These are phyloP conservation scores for Radopholus similis DNA, from an alignment of 1,140 invertebrate species.

Conservation along the genomic window DNA sequence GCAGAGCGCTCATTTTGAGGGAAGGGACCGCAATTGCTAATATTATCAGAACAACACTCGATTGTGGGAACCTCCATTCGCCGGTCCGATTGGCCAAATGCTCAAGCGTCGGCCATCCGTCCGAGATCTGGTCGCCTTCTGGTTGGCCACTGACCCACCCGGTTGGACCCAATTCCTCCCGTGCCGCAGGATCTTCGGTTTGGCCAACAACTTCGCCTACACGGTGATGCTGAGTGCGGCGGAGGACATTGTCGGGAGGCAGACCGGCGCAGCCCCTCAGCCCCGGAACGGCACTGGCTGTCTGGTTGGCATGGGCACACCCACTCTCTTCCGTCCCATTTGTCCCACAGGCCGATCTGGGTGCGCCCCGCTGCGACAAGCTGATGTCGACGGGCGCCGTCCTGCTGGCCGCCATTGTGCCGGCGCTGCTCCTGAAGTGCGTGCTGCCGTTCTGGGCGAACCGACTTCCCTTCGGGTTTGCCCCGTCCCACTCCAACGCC, in stretches of 20 bases:
- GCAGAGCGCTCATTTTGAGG: too few relatives aligned
- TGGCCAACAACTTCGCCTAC: conserved; percentile 32
- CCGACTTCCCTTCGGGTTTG: conserved; percentile 31
- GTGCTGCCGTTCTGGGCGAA: conserved; percentile 40
- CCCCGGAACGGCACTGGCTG: too few relatives aligned
- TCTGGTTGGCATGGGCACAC: too few relatives aligned
- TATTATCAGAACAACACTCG: too few relatives aligned
- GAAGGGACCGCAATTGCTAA: too few relatives aligned
- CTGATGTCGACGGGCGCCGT: conserved; percentile 30
- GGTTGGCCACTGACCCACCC: too few relatives aligned
- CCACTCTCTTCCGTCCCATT: too few relatives aligned
- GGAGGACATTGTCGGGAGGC: conserved; percentile 23
- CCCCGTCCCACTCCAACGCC: too few relatives aligned
- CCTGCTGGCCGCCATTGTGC: conserved; percentile 27
- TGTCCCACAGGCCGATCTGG: conserved; percentile 12
- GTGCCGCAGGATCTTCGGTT: conserved; percentile 35
- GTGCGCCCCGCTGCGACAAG: conserved; percentile 8
- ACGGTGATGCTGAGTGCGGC: conserved; percentile 30
- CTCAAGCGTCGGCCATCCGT: neutral
- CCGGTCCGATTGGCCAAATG: too few relatives aligned
- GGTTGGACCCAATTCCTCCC: too few relatives aligned
- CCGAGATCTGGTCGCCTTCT: neutral
- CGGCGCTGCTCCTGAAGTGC: conserved; percentile 28
- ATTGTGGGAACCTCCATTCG: too few relatives aligned
- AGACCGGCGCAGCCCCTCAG: too few relatives aligned